phyloP scores from a whole-genome alignment of 2,113 vertebrate species.

The Telmatochromis sp. region DNA sequence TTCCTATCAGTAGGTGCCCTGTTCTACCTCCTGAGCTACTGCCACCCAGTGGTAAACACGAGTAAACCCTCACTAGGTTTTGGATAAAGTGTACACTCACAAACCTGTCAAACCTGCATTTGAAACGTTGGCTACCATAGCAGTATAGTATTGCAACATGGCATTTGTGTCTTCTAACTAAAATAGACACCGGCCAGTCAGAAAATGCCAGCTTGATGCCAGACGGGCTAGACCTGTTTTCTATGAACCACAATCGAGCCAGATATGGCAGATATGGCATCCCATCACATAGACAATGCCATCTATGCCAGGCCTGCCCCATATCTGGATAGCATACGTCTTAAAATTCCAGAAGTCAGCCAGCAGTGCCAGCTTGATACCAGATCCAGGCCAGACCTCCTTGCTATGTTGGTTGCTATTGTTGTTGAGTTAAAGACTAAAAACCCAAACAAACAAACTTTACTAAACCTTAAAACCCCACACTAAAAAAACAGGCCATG shows the following conservation, averaged over 20 bases:
- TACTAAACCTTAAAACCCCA: background rate
- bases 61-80: background rate
- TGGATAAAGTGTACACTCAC: background rate
- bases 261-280: background rate
- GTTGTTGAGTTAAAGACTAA: background rate
- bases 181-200: background rate
- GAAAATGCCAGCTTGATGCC: background rate
- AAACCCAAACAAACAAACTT: background rate
- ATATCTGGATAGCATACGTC: background rate
- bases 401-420: background rate
- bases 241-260: background rate
- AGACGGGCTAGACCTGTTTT: background rate
- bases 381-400: background rate
- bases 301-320: background rate
- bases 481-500: background rate
- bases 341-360: accelerated
- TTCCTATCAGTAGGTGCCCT: background rate
- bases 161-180: background rate
- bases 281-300: accelerated
- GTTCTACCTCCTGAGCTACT: background rate
- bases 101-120: background rate
- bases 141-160: background rate
- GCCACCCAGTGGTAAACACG: background rate
- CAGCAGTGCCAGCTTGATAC: background rate
- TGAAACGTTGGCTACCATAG: background rate